Base-by-base conservation (phyloP, 2,888 invertebrate genomes). In the Cremastobaeus sp. region DNA sequence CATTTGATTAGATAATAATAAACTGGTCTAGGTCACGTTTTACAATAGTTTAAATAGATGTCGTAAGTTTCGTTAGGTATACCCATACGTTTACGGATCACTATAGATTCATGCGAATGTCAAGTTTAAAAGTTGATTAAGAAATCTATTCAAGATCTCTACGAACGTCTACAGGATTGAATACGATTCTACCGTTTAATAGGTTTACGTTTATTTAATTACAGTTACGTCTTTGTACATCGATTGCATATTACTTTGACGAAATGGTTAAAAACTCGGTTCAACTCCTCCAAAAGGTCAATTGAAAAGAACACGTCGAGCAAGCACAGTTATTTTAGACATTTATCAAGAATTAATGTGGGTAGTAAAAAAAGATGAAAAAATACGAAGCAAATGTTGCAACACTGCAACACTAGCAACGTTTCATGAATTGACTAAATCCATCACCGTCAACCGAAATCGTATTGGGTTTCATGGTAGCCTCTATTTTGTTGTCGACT, bases 171-270 rank as follows among this genome's bases (percentile, higher is more conserved):
- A 70, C 55, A 28, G 55, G 35, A 62, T 55, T 47, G 62, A 70
- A 35, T 62, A 62, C 66, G 57, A 55, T 12, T 52, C 52, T 69
- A 54, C 52, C 32, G 52, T 28, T 60, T 60, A 52, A 5, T 45
- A 60, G 43, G 34, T 68, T 68, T 25, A 59, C 30, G 28, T 52
- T 68, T 52, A 20, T 35, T 68, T 50, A 41, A 59, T 59, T 59
- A 68, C 41, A 35, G 59, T 68, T n/a, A 59, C 43, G 32, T 32
- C 39, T 68, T 68, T 68, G 57, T 68, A 68, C 68, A 68, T 59
- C 43, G 52, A 68, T 68, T 52, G 59, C 47, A 12, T 50, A 30
- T 43, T 18, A 35, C 35, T 35, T 66, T 37, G 57, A 68, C 48
- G 30, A 59, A 43, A 48, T 55, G 35, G 45, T 35, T 54, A 45